Conservation (phyloP, 2,888 invertebrate genomes). For the Odontocolon sp. region DNA sequence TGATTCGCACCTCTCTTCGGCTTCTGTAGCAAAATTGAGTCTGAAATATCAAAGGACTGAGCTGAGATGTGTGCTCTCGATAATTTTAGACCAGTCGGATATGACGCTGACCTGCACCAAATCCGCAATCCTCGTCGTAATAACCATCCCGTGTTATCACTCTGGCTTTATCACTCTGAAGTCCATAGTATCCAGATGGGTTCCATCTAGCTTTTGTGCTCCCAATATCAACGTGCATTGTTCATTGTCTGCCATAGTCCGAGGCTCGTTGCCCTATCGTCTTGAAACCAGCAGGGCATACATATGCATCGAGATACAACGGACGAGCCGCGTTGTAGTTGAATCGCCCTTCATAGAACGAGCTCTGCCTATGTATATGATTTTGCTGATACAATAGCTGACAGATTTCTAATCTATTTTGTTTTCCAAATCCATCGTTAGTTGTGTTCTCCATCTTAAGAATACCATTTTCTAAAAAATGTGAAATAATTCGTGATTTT, state of each 20-base stretch:
- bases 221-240: slow-evolving; percentile 67
- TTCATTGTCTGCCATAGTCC: slow-evolving; percentile 67
- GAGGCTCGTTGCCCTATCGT: slow-evolving; percentile 23
- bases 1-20: too few relatives aligned
- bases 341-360: slow-evolving; percentile 53
- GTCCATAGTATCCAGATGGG: slow-evolving; percentile 55
- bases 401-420: too few relatives aligned
- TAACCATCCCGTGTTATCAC: slow-evolving; percentile 6
- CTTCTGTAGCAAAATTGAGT: background rate
- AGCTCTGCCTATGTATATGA: slow-evolving; percentile 4
- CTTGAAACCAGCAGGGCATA: slow-evolving; percentile 55
- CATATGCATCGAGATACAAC: slow-evolving; percentile 64
- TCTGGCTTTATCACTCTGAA: slow-evolving; percentile 30
- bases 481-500: too few relatives aligned
- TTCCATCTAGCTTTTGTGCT: slow-evolving; percentile 54
- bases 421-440: too few relatives aligned
- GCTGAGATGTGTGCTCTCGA: background rate
- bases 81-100: slow-evolving; percentile 28
- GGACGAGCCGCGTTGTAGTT: slow-evolving; percentile 52
- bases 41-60: too few relatives aligned
- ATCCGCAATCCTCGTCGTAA: slow-evolving; percentile 25
- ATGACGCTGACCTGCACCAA: background rate
- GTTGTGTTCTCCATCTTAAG: too few relatives aligned
- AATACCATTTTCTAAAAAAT: too few relatives aligned
- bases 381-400: slow-evolving; percentile 37